phyloP scores from a whole-genome alignment of 2,888 invertebrate genomes.

The Troglohyphantes excavatus region DNA sequence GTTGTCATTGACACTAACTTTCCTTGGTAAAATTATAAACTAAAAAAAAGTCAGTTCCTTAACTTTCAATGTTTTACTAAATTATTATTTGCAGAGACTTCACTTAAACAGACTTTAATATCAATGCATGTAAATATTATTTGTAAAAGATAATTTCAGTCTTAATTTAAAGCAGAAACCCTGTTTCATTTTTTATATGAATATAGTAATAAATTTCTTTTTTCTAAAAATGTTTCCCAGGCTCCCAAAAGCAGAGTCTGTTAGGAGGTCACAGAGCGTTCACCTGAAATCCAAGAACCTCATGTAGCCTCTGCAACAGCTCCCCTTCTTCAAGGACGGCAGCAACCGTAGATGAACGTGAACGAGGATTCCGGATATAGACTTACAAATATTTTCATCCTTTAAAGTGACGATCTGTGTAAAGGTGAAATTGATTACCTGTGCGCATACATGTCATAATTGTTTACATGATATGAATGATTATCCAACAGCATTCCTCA shows the following conservation, averaged over 20 bases:
- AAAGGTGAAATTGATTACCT: constrained; percentile 3
- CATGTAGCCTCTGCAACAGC: constrained; percentile 79
- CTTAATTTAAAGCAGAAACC: no score
- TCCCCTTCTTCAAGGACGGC: constrained; percentile 64
- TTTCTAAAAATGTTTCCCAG: no score
- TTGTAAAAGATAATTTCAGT: no score
- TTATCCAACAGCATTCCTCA: not conserved
- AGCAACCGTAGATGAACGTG: constrained; percentile 50
- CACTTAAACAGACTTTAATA: no score
- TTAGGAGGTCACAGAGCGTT: constrained; percentile 78
- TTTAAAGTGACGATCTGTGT: constrained; percentile 7
- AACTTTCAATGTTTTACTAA: no score
- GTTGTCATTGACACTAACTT: no score
- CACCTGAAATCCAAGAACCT: constrained; percentile 77
- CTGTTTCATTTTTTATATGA: no score
- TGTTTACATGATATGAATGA: not conserved
- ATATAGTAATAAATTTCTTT: no score
- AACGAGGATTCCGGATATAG: not conserved
- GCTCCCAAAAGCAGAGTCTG: constrained; percentile 52
- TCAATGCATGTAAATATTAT: no score
- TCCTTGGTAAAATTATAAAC: no score
- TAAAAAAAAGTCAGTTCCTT: no score
- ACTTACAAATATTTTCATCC: constrained; percentile 26
- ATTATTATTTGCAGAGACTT: no score
- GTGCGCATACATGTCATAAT: not conserved